Evolutionary conservation across 2,797 vertebrate species (phyloP), one percentile per base, ranked within the genome.

Genomic region (Hapalemur alaotrensis): DNA sequence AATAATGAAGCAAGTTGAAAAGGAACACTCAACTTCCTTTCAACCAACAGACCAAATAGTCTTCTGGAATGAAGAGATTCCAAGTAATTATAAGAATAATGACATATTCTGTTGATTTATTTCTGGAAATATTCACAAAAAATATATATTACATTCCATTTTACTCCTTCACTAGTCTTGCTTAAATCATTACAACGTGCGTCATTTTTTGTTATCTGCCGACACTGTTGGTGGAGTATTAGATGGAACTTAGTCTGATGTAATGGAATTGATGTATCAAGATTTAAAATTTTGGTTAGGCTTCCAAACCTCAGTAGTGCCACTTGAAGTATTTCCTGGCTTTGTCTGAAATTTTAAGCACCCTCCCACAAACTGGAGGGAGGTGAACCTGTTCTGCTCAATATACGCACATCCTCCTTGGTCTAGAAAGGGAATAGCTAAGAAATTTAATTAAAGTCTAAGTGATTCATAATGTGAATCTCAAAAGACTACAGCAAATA

Each of bases 41-140:
- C 46, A 91, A 86, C 1, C 22, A 85, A 38, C 7, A 73, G 76
- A 59, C 20, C 59, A 84, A 63, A 70, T 30, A 65, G 28, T 86
- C 22, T 54, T 93, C 70, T 83, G 75, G 79, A 94, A 89, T 91
- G 48, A 96, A 91, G 75, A 82, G 23, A 79, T 76, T 92, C 32
- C 30, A 92, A 46, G 35, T 72, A 90, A 92, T 80, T 69, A 84
- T 73, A 81, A 59, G 52, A 97, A 89, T 70, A 89, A 85, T 78
- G 46, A 73, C 91, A 12, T 92, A 61, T 10, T 18, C 82, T 88
- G 30, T 80, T 96, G 54, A 59, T 86, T 65, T 78, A 76, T 89
- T 86, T 91, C 61, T 96, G 85, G 82, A 96, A 96, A 87, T 89
- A 73, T 65, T 95, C 30, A 92, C 72, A 69, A 87, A 91, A 85